Percentiles rank a stretch among this genome's conserved stretches.
Evolutionary conservation across 2,113 vertebrate species (phyloP).

Genomic region (Phasianus colchicus): DNA sequence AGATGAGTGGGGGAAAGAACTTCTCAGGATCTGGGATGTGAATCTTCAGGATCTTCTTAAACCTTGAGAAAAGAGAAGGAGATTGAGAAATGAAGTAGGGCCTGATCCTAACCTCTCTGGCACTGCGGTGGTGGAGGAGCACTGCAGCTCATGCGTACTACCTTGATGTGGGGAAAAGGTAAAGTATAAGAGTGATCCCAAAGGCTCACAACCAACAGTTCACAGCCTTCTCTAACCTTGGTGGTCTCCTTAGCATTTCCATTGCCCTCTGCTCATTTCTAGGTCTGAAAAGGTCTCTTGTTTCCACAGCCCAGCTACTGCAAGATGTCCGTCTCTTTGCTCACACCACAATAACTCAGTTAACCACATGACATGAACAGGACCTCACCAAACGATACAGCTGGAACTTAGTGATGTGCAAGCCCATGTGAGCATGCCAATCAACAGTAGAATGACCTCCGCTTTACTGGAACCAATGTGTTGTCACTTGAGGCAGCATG

Average conservation of each 20-base stretch:
- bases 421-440: background rate
- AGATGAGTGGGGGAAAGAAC: slow-evolving; percentile 76
- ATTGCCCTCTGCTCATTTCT: background rate
- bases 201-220: background rate
- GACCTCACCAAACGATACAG: background rate
- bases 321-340: background rate
- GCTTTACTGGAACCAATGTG: background rate
- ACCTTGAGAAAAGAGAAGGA: slow-evolving; percentile 50
- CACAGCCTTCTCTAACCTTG: background rate
- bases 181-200: background rate
- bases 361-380: background rate
- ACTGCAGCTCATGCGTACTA: background rate
- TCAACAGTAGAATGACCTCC: background rate
- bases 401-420: rapidly evolving
- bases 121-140: background rate
- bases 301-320: background rate
- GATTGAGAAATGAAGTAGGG: background rate
- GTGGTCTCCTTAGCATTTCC: background rate
- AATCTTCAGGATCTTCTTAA: slow-evolving; percentile 76
- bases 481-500: background rate
- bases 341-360: background rate
- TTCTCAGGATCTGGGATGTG: slow-evolving; percentile 75
- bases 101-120: background rate
- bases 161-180: background rate
- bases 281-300: background rate